Percentiles rank a stretch among this genome's conserved stretches.
Evolutionary conservation across 2,888 invertebrate species (phyloP).

Genomic region (Clusia tigrina): DNA sequence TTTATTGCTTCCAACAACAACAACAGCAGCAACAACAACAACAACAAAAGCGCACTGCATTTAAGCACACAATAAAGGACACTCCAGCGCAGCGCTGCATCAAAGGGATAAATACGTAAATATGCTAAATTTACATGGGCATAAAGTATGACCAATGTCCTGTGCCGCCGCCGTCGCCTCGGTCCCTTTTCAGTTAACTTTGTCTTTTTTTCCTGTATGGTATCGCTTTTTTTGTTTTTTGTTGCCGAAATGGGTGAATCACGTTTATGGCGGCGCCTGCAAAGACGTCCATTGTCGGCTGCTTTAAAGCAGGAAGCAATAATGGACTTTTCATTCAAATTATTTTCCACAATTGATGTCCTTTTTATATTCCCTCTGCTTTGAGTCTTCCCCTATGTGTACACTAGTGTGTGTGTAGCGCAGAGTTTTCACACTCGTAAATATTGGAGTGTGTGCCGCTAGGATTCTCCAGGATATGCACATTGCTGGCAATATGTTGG

Average conservation of each 20-base stretch:
- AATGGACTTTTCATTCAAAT: slow-evolving; percentile 64
- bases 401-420: not conserved
- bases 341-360: slow-evolving; percentile 44
- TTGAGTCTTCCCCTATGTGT: too few species aligned
- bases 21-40: slow-evolving; percentile 17
- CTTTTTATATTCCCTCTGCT: too few species aligned
- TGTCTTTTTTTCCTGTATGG: not conserved
- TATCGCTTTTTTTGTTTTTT: not conserved
- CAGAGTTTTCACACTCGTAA: slow-evolving; percentile 36
- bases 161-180: too few species aligned
- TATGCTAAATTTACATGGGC: slow-evolving; percentile 18
- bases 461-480: slow-evolving; percentile 22
- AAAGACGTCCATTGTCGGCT: slow-evolving; percentile 42
- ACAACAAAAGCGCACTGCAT: slow-evolving; percentile 49
- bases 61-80: slow-evolving; percentile 39
- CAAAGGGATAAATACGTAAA: not conserved
- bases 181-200: not conserved
- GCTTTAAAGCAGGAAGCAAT: slow-evolving; percentile 51
- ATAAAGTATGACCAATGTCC: slow-evolving; percentile 31
- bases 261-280: slow-evolving; percentile 47
- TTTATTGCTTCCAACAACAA: slow-evolving; percentile 43
- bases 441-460: slow-evolving; percentile 29
- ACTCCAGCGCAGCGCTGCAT: slow-evolving; percentile 4
- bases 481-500: not conserved
- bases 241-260: slow-evolving; percentile 46